Base-by-base conservation (phyloP, 2,888 invertebrate genomes). In the Ectobius pallidus region DNA sequence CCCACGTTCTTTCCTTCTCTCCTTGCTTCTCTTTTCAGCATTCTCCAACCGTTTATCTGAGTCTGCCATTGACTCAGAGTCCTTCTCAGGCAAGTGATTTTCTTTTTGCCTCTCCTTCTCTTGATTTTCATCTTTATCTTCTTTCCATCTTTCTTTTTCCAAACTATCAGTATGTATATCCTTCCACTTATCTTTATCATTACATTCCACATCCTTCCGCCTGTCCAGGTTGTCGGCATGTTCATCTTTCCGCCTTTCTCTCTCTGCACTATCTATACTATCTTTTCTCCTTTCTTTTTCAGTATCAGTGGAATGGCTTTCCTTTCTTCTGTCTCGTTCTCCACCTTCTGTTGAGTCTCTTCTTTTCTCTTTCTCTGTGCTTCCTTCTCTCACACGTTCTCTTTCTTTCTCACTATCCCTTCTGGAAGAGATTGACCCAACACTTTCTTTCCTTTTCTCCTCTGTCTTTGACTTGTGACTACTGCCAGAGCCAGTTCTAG, bases 1-100 rank as follows among this genome's bases (percentile, higher is more conserved):
- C 72, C 87, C 84, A 58, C 89, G 85, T 79, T 90, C 89, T 81
- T 89, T 89, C 52, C 88, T 83, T 18, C 80, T 77, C 76, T 80
- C 77, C 73, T 82, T 77, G 74, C 84, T 77, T 72, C 84, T 78
- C 75, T 84, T 79, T 79, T 78, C 78, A 34, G 80, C 81, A 80
- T 80, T 84, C 80, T 77, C 83, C 80, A 9, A 69, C 76, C 77
- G 77, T 79, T 82, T 81, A 78, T 74, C 69, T 27, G 81, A 77
- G 80, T 82, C 77, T 80, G 78, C 78, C 72, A 79, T 74, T 79
- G 77, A 55, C 78, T 78, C 79, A 77, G 70, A 77, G 77, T 82
- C 80, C 70, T 70, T 80, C 16, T 71, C 71, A 27, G 55, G 6
- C 30, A 25, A 46, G 11, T 63, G 63, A 44, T 42, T 73, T 39